A percentile compares a stretch with the other conserved stretches of the same genome.
These are phyloP conservation scores for Spatula versicolor DNA, from an alignment of 2,797 vertebrate genomes.

Conservation along the genomic window DNA sequence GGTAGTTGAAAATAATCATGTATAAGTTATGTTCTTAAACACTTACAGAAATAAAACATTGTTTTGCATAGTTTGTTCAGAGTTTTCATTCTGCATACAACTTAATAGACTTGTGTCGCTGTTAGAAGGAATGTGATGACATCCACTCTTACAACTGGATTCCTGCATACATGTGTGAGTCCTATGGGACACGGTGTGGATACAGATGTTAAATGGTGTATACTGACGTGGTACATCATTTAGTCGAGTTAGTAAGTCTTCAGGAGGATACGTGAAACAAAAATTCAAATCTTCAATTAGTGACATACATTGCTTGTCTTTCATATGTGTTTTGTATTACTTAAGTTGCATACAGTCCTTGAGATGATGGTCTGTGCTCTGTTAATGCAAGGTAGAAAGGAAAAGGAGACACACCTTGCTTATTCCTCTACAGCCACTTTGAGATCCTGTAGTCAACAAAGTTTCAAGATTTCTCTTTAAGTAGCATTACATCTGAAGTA, in stretches of 20 bases:
- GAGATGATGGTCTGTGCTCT: background rate
- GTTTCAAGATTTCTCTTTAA: background rate
- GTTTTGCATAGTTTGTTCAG: background rate
- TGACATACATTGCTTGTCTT: background rate
- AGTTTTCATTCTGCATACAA: slow-evolving; percentile 29
- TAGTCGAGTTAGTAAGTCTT: background rate
- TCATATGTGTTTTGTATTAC: background rate
- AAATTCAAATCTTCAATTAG: background rate
- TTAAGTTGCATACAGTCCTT: background rate
- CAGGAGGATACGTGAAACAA: background rate
- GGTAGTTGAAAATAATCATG: background rate
- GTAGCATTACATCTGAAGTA: slow-evolving; percentile 1
- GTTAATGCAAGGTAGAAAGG: background rate
- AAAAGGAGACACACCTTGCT: background rate
- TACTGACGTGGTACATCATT: background rate
- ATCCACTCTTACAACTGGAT: background rate
- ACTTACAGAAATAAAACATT: background rate
- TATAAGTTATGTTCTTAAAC: background rate
- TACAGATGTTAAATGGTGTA: background rate
- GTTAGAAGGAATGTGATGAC: background rate
- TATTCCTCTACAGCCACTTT: slow-evolving; percentile 26
- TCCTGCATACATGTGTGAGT: background rate
- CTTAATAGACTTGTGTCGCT: background rate
- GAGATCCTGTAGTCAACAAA: background rate
- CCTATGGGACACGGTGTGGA: background rate